phyloP scores from a whole-genome alignment of 2,888 invertebrate genomes.

The Mylabris sibirica region DNA sequence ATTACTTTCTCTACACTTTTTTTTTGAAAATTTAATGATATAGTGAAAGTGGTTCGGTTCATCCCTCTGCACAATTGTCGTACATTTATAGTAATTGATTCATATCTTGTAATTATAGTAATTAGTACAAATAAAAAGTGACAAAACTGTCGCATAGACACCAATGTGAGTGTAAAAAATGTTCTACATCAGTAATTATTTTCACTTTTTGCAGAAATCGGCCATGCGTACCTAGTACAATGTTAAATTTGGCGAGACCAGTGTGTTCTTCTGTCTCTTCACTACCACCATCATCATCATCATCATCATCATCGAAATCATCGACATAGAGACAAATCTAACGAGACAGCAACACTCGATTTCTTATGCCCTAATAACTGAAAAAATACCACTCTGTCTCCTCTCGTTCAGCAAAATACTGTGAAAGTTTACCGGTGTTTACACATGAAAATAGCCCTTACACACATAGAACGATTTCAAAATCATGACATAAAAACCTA shows the following conservation, averaged over 20 bases:
- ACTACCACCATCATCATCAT: not conserved
- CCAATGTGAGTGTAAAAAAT: not conserved
- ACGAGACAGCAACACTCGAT: too few relatives aligned
- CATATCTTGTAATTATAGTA: not conserved
- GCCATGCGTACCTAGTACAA: not conserved
- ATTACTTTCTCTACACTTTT: not conserved
- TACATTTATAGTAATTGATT: not conserved
- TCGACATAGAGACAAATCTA: not conserved
- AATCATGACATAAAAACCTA: not conserved
- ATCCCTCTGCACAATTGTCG: not conserved
- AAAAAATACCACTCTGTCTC: slow-evolving; percentile 23
- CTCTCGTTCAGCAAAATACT: slow-evolving; percentile 30
- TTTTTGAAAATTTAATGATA: not conserved
- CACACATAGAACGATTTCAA: not conserved
- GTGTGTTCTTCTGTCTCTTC: not conserved
- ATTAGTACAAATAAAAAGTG: slow-evolving; percentile 1
- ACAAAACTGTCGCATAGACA: not conserved
- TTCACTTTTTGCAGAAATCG: slow-evolving; percentile 9
- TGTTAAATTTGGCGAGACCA: slow-evolving; percentile 4
- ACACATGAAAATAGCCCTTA: slow-evolving; percentile 36
- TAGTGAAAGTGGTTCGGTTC: not conserved
- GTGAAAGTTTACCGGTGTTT: slow-evolving; percentile 50
- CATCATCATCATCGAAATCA: not conserved
- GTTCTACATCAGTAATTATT: not conserved
- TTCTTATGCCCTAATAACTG: slow-evolving; percentile 35